These are phyloP conservation scores for Crypturellus undulatus DNA, from an alignment of 2,113 vertebrate species.

Conservation along the genomic window DNA sequence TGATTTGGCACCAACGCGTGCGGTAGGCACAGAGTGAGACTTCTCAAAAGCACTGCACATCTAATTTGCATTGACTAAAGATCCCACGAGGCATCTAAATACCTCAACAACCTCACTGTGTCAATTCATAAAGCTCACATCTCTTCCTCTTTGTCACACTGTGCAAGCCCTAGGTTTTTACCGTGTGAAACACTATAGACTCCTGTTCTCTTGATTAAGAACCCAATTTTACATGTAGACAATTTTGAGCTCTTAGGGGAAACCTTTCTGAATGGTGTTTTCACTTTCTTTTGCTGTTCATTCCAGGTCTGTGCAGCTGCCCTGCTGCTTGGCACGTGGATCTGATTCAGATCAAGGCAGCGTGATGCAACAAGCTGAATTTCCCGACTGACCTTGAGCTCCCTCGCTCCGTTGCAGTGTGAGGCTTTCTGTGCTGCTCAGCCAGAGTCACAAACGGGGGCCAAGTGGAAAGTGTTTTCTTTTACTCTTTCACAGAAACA, in stretches of 20 bases:
- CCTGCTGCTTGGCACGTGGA: not conserved
- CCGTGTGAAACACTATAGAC: not conserved
- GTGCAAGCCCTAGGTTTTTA: not conserved
- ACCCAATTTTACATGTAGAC: not conserved
- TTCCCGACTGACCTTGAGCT: slow-evolving; percentile 46
- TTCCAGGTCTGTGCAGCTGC: not conserved
- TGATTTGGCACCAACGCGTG: slow-evolving; percentile 8
- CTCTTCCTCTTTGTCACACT: not conserved
- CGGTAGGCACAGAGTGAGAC: slow-evolving; percentile 4
- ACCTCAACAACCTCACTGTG: slow-evolving; percentile 13
- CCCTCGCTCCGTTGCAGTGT: not conserved
- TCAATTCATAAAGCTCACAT: slow-evolving; percentile 22
- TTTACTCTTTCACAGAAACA: slow-evolving; percentile 45
- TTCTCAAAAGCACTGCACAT: slow-evolving; percentile 44
- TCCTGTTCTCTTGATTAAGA: not conserved
- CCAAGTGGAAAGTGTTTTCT: not conserved
- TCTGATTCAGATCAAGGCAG: slow-evolving; percentile 23
- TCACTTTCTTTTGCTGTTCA: not conserved
- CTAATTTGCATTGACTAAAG: slow-evolving; percentile 52
- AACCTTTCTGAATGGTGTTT: not conserved
- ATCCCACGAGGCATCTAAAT: slow-evolving; percentile 28
- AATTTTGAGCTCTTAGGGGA: not conserved
- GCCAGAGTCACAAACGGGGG: not conserved
- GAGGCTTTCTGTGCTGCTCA: slow-evolving; percentile 27
- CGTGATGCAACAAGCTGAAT: slow-evolving; percentile 32